These are phyloP conservation scores for Australoheros facetus DNA, from an alignment of 2,797 vertebrate genomes.

Conservation along the genomic window DNA sequence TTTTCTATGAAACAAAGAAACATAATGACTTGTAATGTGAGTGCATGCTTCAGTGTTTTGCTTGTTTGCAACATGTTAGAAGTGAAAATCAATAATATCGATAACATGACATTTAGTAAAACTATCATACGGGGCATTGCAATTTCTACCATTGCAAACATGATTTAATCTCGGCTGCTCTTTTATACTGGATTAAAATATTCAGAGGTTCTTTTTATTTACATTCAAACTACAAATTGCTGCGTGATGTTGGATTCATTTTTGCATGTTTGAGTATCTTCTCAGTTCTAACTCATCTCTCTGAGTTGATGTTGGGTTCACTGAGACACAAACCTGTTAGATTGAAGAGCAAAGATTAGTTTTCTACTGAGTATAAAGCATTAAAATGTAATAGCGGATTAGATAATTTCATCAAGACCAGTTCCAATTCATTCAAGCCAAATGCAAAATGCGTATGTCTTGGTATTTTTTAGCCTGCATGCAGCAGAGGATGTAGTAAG, in stretches of 20 bases:
- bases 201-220: not conserved
- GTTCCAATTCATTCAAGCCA: not conserved
- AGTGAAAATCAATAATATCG: not conserved
- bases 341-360: not conserved
- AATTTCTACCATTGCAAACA: not conserved
- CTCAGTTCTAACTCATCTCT: not conserved
- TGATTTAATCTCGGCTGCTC: not conserved
- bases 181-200: not conserved
- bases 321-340: not conserved
- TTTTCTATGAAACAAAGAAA: not conserved
- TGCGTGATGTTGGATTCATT: not conserved
- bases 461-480: not conserved
- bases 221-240: not conserved
- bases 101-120: not conserved
- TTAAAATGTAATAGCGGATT: not conserved
- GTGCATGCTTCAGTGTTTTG: not conserved
- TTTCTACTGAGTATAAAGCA: not conserved
- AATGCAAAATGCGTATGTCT: not conserved
- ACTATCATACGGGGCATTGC: rapidly evolving
- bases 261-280: not conserved
- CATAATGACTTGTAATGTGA: not conserved
- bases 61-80: not conserved
- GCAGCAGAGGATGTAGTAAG: not conserved
- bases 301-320: not conserved
- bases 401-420: not conserved